Evolutionary conservation across 2,888 invertebrate genomes (phyloP).

Genomic region (Callosobruchus maculatus): DNA sequence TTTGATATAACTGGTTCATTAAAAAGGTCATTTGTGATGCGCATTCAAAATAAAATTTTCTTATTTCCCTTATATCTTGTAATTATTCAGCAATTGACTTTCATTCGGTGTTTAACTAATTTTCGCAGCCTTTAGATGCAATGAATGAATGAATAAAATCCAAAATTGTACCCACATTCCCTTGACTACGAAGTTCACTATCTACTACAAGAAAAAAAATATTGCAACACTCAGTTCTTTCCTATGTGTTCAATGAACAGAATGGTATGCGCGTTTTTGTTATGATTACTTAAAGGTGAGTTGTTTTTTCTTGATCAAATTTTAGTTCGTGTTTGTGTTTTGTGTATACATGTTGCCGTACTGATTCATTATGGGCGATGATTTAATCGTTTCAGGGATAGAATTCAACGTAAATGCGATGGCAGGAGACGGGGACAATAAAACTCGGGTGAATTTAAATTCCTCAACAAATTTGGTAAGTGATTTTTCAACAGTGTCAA

Average conservation of each 20-base stretch:
- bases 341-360: neutral
- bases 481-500: neutral
- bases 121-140: no score
- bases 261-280: neutral
- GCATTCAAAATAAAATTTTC: no score
- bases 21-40: no score
- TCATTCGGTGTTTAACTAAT: no score
- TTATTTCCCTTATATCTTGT: no score
- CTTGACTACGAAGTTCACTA: neutral
- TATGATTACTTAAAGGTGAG: neutral
- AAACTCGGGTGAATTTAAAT: slow-evolving; percentile 10
- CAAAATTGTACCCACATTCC: neutral
- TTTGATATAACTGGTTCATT: no score
- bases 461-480: slow-evolving; percentile 22
- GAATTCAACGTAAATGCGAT: slow-evolving; percentile 8
- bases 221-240: neutral
- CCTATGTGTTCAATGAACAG: neutral
- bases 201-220: neutral
- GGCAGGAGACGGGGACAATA: slow-evolving; percentile 14
- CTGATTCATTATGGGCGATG: neutral
- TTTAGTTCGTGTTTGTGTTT: neutral
- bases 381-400: slow-evolving; percentile 10
- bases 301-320: neutral
- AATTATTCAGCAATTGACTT: no score
- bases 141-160: no score